Conservation (phyloP, 1,140 invertebrate species). For the Zaprionus kolodkinae region DNA sequence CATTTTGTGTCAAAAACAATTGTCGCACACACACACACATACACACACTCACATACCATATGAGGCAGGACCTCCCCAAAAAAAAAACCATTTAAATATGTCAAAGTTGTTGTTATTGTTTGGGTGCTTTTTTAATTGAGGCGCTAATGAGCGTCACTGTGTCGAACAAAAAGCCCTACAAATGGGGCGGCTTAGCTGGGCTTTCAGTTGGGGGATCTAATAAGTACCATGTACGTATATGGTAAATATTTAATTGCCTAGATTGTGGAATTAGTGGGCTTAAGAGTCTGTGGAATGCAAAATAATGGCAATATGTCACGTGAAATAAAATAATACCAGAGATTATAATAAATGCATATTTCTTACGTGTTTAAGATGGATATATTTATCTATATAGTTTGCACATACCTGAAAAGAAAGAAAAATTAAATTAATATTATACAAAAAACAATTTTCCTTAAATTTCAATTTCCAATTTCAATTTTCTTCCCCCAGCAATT, state of each 20-base stretch:
- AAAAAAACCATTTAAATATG: conserved; percentile 30
- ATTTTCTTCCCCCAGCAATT: neutral
- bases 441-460: neutral
- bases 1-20: conserved; percentile 81
- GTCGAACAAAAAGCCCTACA: conserved; percentile 41
- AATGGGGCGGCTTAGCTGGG: conserved; percentile 18
- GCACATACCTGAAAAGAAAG: conserved; percentile 49
- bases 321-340: neutral
- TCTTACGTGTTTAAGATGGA: neutral
- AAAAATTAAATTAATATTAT: conserved; percentile 2
- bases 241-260: conserved; percentile 44
- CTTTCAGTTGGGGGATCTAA: neutral
- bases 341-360: neutral
- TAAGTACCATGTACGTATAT: conserved; percentile 2
- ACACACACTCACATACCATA: conserved; percentile 44
- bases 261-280: conserved; percentile 34
- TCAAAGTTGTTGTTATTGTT: conserved; percentile 44
- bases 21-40: conserved; percentile 61
- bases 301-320: neutral
- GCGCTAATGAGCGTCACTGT: conserved; percentile 53
- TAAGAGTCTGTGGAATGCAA: neutral
- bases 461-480: neutral
- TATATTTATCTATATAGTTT: neutral
- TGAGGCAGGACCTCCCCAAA: conserved; percentile 17
- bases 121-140: conserved; percentile 52